Base-by-base conservation (phyloP, 2,888 invertebrate species). In the Diabrotica balteata region DNA sequence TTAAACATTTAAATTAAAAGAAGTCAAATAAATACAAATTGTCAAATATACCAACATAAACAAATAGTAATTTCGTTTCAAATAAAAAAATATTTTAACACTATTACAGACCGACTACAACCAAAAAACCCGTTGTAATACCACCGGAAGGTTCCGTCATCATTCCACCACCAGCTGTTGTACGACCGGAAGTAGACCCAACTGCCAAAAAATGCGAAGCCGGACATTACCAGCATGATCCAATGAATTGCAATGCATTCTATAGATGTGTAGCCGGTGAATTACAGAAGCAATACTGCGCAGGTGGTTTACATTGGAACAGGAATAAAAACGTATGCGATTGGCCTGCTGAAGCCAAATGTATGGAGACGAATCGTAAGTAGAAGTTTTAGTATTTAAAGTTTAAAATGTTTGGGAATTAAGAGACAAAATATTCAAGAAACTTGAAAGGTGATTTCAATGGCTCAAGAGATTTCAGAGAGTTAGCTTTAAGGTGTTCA, bases 221-320 rank as follows among this genome's bases (percentile, higher is more conserved):
- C 2, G 87, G 87, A 1, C 82, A 86, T 70, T 86, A 88, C 73
- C n/a, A 85, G 55, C 84, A 90, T 0, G 91, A 93, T 67, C 86
- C 89, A 0, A 84, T 83, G 0, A 91, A 93, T 77, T 95, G 95
- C 78, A 90, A 89, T 66, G 88, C 90, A 0, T 95, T 93, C 80
- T 89, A 90, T 74, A 74, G 93, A 75, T 95, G 95, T 78, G 88
- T 93, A 42, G 87, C 89, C 1, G 93, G 93, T 0, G 89, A 90
- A 65, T 84, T 92, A 79, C 87, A 86, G 46, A 90, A 90, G 72
- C 91, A 93, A 75, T 88, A 88, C 72, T 95, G 95, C 78, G 91
- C 94, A 0, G 90, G 91, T 0, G 93, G 93, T 5, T 82, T 95
- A 54, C 93, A 94, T 80, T 95, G 94, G 94, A 92, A 93, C 74